Conservation (phyloP, 1,140 invertebrate species). For the Asobara japonica region DNA sequence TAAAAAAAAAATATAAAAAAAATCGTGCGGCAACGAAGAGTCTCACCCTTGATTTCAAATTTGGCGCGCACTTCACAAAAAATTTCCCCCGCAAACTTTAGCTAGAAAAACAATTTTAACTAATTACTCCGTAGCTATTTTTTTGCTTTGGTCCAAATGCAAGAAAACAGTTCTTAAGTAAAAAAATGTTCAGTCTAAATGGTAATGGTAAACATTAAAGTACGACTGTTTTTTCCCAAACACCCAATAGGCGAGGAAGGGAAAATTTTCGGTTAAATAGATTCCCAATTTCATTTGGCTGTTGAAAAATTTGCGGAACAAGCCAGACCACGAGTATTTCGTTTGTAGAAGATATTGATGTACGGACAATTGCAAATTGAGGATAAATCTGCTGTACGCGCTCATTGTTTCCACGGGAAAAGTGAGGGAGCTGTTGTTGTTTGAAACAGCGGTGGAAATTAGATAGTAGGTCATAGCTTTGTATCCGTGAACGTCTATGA, state of each 20-base stretch:
- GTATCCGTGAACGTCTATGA: conserved; percentile 59
- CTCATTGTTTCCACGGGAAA: conserved; percentile 50
- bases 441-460: conserved; percentile 45
- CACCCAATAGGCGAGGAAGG: conserved; percentile 54
- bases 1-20: too few species aligned
- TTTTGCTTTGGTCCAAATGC: too few species aligned
- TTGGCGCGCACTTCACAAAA: too few species aligned
- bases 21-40: too few species aligned
- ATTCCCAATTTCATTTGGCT: conserved; percentile 58
- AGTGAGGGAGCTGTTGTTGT: conserved; percentile 50
- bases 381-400: conserved; percentile 57
- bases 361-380: conserved; percentile 60
- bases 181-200: conserved; percentile 40
- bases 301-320: conserved; percentile 63
- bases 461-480: conserved; percentile 56
- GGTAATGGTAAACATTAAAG: conserved; percentile 55
- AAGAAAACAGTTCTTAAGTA: background rate
- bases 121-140: too few species aligned
- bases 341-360: conserved; percentile 57
- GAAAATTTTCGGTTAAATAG: conserved; percentile 55
- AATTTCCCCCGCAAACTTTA: too few species aligned
- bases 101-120: too few species aligned
- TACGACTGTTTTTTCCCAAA: conserved; percentile 54
- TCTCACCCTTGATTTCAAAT: too few species aligned
- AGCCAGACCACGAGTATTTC: conserved; percentile 54